Conservation (phyloP, 2,113 vertebrate genomes). For the Plecturocebus donacophilus region DNA sequence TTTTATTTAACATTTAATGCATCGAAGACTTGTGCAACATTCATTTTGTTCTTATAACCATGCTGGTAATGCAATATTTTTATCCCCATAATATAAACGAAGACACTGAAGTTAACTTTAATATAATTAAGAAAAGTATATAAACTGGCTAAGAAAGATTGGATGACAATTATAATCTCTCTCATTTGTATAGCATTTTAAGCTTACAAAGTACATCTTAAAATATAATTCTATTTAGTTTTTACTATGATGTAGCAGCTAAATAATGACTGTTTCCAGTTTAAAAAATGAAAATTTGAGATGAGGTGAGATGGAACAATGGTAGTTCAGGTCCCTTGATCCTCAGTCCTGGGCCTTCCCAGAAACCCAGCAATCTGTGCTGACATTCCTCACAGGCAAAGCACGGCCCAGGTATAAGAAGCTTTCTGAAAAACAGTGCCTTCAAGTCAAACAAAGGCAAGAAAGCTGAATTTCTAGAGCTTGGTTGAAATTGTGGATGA, state of each 20-base stretch:
- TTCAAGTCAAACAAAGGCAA: not conserved
- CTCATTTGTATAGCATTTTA: not conserved
- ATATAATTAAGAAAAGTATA: not conserved
- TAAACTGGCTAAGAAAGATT: not conserved
- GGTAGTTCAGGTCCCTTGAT: not conserved
- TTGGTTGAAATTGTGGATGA: not conserved
- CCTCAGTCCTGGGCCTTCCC: not conserved
- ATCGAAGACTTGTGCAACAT: not conserved
- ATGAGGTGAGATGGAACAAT: not conserved
- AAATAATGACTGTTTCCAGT: conserved; percentile 13
- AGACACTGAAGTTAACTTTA: not conserved
- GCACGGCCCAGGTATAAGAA: too few species aligned
- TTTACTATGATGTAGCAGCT: not conserved
- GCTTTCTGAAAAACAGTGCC: not conserved
- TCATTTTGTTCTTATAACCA: not conserved
- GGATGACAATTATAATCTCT: not conserved
- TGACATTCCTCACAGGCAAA: not conserved
- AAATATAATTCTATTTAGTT: not conserved
- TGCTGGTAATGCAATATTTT: not conserved
- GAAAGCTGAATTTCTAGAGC: not conserved
- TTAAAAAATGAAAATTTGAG: not conserved
- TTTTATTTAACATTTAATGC: not conserved
- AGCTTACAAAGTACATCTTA: not conserved
- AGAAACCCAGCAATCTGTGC: not conserved
- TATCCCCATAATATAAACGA: not conserved